A percentile compares a stretch with the other conserved stretches of the same genome.
These are phyloP conservation scores for Drosophila paramelanica DNA, from an alignment of 2,888 invertebrate genomes.

Conservation along the genomic window DNA sequence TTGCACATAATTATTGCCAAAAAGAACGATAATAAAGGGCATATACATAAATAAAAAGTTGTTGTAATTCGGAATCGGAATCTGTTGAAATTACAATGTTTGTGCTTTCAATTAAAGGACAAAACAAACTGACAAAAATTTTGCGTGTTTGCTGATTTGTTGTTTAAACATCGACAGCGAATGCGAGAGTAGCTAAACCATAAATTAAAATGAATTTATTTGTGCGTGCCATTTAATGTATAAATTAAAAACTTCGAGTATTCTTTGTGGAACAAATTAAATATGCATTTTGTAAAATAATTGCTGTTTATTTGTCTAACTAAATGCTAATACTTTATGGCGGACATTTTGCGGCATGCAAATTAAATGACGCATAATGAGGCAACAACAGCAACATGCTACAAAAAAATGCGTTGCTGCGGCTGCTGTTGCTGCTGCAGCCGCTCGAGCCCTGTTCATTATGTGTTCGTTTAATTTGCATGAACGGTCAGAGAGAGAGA, in stretches of 20 bases:
- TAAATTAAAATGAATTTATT: slow-evolving; percentile 63
- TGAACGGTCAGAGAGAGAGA: slow-evolving; percentile 7
- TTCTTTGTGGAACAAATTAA: slow-evolving; percentile 58
- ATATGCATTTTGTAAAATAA: slow-evolving; percentile 65
- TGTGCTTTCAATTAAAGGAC: slow-evolving; percentile 45
- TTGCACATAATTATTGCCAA: slow-evolving; percentile 44
- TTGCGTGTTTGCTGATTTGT: slow-evolving; percentile 26
- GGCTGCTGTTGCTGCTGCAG: slow-evolving; percentile 5
- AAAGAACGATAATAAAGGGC: slow-evolving; percentile 6
- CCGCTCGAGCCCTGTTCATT: slow-evolving; percentile 30
- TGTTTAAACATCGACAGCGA: slow-evolving; percentile 24
- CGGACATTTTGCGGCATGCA: slow-evolving; percentile 60
- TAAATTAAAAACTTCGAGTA: slow-evolving; percentile 55
- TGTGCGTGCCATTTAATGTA: slow-evolving; percentile 53
- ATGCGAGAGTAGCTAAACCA: slow-evolving; percentile 30
- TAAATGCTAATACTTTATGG: slow-evolving; percentile 70
- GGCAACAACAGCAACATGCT: slow-evolving; percentile 2
- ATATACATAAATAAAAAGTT: slow-evolving; percentile 1
- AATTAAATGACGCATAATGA: slow-evolving; percentile 74
- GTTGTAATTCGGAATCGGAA: slow-evolving; percentile 13
- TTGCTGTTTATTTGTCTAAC: slow-evolving; percentile 68
- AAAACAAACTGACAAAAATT: slow-evolving; percentile 40
- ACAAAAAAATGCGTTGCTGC: slow-evolving; percentile 13
- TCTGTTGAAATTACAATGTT: slow-evolving; percentile 34
- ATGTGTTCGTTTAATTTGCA: slow-evolving; percentile 58